These are phyloP conservation scores for Myotis pilosus DNA, from an alignment of 2,797 vertebrate genomes.

Conservation along the genomic window DNA sequence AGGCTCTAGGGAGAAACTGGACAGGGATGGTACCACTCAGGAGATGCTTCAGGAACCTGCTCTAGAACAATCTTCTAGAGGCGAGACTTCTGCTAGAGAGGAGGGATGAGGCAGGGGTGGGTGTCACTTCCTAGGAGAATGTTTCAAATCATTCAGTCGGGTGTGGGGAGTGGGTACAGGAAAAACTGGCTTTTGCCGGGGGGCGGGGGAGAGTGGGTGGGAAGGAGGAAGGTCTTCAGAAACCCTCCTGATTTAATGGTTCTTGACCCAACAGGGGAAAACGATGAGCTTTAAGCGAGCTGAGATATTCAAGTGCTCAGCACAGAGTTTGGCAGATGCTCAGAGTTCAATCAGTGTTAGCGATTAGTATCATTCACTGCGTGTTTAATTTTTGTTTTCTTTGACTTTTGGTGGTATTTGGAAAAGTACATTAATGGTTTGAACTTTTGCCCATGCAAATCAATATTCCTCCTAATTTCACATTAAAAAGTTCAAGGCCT, in stretches of 20 bases:
- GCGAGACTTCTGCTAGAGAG: background rate
- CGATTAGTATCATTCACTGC: background rate
- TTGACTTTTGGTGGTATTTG: slow-evolving; percentile 10
- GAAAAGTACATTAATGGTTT: slow-evolving; percentile 14
- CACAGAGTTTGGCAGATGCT: background rate
- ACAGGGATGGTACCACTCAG: background rate
- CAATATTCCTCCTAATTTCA: background rate
- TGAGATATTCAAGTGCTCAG: background rate
- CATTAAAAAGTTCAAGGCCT: background rate
- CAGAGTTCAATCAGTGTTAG: background rate
- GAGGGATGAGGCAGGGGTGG: background rate
- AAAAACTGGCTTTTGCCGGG: background rate
- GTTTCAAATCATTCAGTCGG: background rate
- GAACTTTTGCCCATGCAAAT: slow-evolving; percentile 14
- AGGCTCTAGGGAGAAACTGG: background rate
- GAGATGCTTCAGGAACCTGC: background rate
- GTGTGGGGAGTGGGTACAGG: background rate
- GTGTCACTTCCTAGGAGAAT: background rate
- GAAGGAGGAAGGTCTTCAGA: background rate
- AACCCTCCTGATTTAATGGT: background rate
- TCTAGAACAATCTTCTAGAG: background rate
- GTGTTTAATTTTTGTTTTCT: background rate
- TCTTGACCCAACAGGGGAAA: background rate
- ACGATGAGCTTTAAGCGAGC: background rate
- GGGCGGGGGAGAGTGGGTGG: background rate